Conservation (phyloP, 2,113 vertebrate species). For the Esox niger region DNA sequence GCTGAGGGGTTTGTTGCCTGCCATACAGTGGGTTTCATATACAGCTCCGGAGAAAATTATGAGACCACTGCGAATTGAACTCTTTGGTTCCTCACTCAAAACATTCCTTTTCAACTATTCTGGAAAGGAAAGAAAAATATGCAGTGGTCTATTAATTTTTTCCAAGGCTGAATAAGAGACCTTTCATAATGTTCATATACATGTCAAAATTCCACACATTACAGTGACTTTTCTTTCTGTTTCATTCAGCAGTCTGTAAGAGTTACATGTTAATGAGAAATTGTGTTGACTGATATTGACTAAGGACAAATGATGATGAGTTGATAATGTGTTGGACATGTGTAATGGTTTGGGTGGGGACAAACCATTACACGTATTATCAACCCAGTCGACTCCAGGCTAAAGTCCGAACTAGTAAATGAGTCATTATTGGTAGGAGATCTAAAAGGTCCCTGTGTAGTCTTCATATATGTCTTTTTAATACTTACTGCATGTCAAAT, state of each 20-base stretch:
- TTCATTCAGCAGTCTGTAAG: background rate
- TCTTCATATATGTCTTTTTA: too few relatives aligned
- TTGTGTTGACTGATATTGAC: conserved; percentile 8
- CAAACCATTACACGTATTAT: conserved; percentile 14
- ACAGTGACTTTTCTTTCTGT: background rate
- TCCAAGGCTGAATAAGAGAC: background rate
- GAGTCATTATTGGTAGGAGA: background rate
- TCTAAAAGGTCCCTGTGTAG: too few relatives aligned
- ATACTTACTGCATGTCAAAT: too few relatives aligned
- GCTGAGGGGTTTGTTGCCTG: background rate
- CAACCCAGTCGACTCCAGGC: conserved; percentile 5
- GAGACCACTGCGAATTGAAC: too few relatives aligned
- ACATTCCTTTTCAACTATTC: too few relatives aligned
- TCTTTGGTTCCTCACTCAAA: too few relatives aligned
- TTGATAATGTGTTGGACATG: conserved; percentile 9
- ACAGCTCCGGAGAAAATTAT: too few relatives aligned
- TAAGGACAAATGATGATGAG: conserved; percentile 27
- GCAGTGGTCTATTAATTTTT: too few relatives aligned
- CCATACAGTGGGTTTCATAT: background rate
- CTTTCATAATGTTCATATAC: background rate
- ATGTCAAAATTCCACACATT: too few relatives aligned
- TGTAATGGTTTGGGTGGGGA: background rate
- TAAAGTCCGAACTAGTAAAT: conserved; percentile 24
- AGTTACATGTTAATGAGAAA: conserved; percentile 9
- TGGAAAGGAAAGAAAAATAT: too few relatives aligned